Evolutionary conservation across 1,140 invertebrate species (phyloP).

Genomic region (Phymorhynchus buccinoides): DNA sequence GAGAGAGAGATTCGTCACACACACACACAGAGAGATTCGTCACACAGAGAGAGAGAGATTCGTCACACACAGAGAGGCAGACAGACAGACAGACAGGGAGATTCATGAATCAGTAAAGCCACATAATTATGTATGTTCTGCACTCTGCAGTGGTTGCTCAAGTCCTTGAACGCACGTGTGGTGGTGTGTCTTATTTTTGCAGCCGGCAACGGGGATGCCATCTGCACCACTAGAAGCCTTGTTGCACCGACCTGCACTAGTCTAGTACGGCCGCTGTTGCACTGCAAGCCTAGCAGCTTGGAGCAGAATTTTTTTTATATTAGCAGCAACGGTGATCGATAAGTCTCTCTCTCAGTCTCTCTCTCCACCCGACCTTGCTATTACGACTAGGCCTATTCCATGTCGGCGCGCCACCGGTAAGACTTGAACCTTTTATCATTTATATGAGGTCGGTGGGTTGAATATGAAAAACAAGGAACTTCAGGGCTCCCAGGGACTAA

Average conservation of each 20-base stretch:
- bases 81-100: conserved; percentile 21
- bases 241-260: not conserved
- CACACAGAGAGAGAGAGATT: not conserved
- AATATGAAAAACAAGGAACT: too few relatives aligned
- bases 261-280: not conserved
- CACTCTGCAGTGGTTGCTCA: not conserved
- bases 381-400: too few relatives aligned
- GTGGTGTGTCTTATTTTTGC: not conserved
- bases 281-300: not conserved
- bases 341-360: too few relatives aligned
- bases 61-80: not conserved
- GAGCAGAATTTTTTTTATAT: too few relatives aligned
- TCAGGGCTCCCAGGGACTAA: too few relatives aligned
- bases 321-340: too few relatives aligned
- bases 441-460: too few relatives aligned
- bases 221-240: too few relatives aligned
- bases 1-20: not conserved
- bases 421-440: too few relatives aligned
- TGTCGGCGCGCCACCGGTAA: too few relatives aligned
- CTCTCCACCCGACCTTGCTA: too few relatives aligned
- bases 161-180: not conserved
- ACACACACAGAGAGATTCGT: not conserved
- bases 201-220: too few relatives aligned
- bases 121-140: not conserved
- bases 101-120: not conserved